phyloP scores from a whole-genome alignment of 2,797 vertebrate species.

The Phalanger gymnotis region DNA sequence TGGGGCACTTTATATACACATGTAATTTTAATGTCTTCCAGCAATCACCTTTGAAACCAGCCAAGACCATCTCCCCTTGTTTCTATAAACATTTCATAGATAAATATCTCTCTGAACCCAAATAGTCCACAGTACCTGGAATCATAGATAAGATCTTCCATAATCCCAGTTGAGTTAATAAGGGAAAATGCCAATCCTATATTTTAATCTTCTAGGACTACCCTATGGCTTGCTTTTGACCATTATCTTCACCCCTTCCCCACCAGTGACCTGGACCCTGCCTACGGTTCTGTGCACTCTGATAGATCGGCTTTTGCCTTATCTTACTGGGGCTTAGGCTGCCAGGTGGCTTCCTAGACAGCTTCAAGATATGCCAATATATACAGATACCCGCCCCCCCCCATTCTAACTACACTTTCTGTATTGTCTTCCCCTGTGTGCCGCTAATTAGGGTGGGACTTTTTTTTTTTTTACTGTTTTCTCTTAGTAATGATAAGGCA shows the following conservation, averaged over 20 bases:
- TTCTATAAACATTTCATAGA: not conserved
- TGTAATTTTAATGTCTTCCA: not conserved
- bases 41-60: not conserved
- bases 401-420: not conserved
- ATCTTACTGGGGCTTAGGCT: too few species aligned
- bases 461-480: too few species aligned
- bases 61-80: not conserved
- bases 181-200: not conserved
- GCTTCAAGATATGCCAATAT: too few species aligned
- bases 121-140: not conserved
- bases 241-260: not conserved
- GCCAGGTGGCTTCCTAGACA: too few species aligned
- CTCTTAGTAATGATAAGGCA: too few species aligned
- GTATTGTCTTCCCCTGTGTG: not conserved
- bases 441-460: too few species aligned
- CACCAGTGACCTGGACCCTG: not conserved
- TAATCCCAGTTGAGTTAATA: not conserved
- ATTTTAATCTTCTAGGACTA: not conserved
- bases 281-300: not conserved
- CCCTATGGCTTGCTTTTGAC: not conserved
- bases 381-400: too few species aligned
- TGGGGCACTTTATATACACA: not conserved
- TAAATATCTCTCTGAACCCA: not conserved
- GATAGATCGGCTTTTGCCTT: not conserved
- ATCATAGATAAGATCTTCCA: not conserved